Conservation (phyloP, 2,113 vertebrate species). For the Conger conger region DNA sequence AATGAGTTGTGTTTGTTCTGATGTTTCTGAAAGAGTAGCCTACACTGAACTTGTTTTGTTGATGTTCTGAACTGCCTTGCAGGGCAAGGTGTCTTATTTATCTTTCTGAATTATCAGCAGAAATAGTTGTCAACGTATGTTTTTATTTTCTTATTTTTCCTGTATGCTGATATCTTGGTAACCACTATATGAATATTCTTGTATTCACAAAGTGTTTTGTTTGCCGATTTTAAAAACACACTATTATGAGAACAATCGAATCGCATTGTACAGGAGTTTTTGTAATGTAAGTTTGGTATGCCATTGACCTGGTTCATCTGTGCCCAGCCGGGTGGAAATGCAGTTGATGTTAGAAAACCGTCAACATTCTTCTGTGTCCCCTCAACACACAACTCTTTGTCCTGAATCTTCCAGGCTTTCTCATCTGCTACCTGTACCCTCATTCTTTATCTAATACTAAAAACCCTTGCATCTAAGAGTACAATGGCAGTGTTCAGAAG, state of each 20-base stretch:
- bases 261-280: not conserved
- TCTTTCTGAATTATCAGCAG: conserved; percentile 22
- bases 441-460: not conserved
- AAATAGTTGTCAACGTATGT: conserved; percentile 17
- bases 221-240: not conserved
- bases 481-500: too few relatives aligned
- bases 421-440: too few relatives aligned
- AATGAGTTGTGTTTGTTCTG: not conserved
- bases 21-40: not conserved
- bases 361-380: not conserved
- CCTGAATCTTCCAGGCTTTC: too few relatives aligned
- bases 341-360: not conserved
- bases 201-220: conserved; percentile 14
- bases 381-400: not conserved
- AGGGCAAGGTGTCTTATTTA: conserved; percentile 60
- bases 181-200: not conserved
- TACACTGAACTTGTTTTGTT: conserved; percentile 29
- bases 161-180: not conserved
- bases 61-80: conserved; percentile 65
- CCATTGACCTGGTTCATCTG: not conserved
- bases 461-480: not conserved
- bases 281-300: not conserved
- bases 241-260: not conserved
- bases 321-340: not conserved
- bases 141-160: conserved; percentile 16